Base-by-base conservation (phyloP, 2,113 vertebrate species). In the Poicephalus gulielmi region DNA sequence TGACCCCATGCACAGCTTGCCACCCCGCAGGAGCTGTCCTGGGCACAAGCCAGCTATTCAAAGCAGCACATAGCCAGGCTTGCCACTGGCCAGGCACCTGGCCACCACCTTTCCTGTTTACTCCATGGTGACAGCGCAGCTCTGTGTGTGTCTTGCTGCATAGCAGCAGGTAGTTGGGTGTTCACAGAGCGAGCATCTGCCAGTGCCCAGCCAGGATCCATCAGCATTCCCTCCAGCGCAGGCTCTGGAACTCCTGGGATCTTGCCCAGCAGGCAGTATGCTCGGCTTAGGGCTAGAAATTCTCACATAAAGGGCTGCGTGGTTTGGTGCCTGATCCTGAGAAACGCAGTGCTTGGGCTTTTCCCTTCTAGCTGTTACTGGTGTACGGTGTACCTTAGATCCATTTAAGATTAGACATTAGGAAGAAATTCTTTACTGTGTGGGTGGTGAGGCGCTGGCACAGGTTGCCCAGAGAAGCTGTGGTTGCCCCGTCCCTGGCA, bases 21-120 rank as follows among this genome's bases (percentile, higher is more conserved):
- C 41, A 70, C 68, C 41, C 50, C 0, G 0, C 5, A 50, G 76
- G 53, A 78, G 74, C 74, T 64, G 39, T n/a, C 44, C 59, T 7
- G 0, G 46, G 44, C 85, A 85, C 52, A 90, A 88, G 79, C 75
- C 67, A 88, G 88, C 80, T 86, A 96, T 94, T 95, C 63, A 90
- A 37, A 67, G 46, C 50, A 50, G 92, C 92, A 83, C 16, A 12
- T 46, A 87, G 78, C 75, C 87, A 85, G 62, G 62, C 67, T 90
- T 4, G 2, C 47, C 22, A 17, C 82, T 86, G 83, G 78, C 88
- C 2, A 1, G 96, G 88, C 85, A 95, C 35, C 82, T 88, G 79
- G 88, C 90, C 95, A 96, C 90, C 75, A 66, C 85, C 92, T 97
- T 93, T 95, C 94, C 95, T 96, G 90, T 96, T 96, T 97, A 93